Conservation (phyloP, 2,797 vertebrate genomes). For the Threskiornis aethiopicus region DNA sequence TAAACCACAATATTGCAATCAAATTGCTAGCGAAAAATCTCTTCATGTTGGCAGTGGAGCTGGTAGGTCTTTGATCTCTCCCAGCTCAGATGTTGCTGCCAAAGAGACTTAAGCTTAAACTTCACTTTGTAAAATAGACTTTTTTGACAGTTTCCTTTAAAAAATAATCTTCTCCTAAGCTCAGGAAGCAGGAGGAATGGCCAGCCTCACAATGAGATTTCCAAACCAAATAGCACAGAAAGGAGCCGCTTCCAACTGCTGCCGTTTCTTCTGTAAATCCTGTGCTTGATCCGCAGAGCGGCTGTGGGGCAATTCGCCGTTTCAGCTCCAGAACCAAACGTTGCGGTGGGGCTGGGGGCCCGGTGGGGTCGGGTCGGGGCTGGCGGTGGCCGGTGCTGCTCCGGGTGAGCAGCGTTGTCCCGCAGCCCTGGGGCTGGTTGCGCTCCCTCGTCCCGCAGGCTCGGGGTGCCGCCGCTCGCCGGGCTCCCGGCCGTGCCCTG, state of each 20-base stretch:
- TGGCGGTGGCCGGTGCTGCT: fast-evolving
- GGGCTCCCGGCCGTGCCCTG: background rate
- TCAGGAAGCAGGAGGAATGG: background rate
- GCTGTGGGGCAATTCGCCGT: fast-evolving
- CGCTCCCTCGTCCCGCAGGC: fast-evolving
- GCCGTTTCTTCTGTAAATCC: background rate
- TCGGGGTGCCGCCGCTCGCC: fast-evolving
- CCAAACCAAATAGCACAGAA: background rate
- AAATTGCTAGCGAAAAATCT: conserved; percentile 7
- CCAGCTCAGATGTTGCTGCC: conserved; percentile 42
- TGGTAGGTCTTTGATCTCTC: conserved; percentile 55
- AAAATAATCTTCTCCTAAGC: conserved; percentile 42
- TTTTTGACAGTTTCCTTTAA: conserved; percentile 21
- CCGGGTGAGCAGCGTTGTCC: fast-evolving
- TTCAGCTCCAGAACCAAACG: fast-evolving
- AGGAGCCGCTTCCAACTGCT: background rate
- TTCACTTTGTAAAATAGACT: conserved; percentile 46
- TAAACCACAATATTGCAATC: background rate
- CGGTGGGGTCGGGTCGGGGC: fast-evolving
- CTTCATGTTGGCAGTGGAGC: background rate
- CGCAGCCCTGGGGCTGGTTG: background rate
- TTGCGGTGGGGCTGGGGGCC: background rate
- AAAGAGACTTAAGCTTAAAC: conserved; percentile 47
- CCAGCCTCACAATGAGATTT: background rate
- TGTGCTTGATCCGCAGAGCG: fast-evolving